Evolutionary conservation across 2,113 vertebrate species (phyloP).

Genomic region (Embiotoca jacksoni): DNA sequence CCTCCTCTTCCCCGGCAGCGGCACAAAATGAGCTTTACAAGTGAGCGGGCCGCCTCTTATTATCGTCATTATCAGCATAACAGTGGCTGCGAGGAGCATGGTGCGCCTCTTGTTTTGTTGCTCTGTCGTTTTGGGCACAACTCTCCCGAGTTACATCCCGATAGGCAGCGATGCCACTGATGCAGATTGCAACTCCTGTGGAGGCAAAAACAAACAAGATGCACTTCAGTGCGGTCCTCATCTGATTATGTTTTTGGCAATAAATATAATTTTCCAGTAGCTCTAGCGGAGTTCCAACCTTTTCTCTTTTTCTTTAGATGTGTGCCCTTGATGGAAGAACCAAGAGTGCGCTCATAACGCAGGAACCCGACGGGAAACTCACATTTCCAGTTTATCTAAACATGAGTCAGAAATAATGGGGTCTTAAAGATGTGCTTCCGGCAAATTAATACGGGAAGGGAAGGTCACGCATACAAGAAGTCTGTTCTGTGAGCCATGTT

Average conservation of each 20-base stretch:
- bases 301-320: slow-evolving; percentile 15
- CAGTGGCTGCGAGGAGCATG: slow-evolving; percentile 45
- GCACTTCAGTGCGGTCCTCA: neutral
- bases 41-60: slow-evolving; percentile 58
- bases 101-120: slow-evolving; percentile 21
- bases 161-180: neutral
- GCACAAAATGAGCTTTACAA: slow-evolving; percentile 70
- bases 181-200: slow-evolving; percentile 3
- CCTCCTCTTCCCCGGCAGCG: slow-evolving; percentile 50
- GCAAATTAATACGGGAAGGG: neutral
- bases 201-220: neutral
- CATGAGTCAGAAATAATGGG: slow-evolving; percentile 56
- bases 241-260: neutral
- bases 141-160: slow-evolving; percentile 37
- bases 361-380: slow-evolving; percentile 36
- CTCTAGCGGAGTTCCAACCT: neutral
- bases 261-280: neutral
- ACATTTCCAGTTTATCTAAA: slow-evolving; percentile 42
- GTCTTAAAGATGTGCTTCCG: slow-evolving; percentile 18
- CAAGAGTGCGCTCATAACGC: neutral
- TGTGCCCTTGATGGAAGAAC: slow-evolving; percentile 35
- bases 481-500: neutral
- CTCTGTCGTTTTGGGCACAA: slow-evolving; percentile 12
- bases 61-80: slow-evolving; percentile 76
- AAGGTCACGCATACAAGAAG: neutral